Conservation (phyloP, 37 sponge, comb jelly and placozoan species). For the Hexactinellida sp. region DNA sequence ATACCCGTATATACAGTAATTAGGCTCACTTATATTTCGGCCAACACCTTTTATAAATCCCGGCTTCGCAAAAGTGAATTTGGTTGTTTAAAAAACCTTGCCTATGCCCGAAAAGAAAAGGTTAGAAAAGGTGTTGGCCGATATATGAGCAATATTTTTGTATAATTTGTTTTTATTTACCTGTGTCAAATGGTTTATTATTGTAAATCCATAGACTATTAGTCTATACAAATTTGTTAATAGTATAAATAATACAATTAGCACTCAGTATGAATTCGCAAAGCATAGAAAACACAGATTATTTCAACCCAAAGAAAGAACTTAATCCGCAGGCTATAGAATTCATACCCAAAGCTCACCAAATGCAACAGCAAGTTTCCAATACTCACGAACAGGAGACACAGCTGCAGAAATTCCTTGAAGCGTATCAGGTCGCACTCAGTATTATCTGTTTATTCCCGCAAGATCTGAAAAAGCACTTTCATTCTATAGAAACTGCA, state of each 20-base stretch:
- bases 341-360: not conserved
- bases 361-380: not conserved
- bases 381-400: not conserved
- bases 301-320: not conserved
- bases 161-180: too few species aligned
- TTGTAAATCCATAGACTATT: too few species aligned
- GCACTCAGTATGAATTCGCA: not conserved
- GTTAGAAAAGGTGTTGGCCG: too few species aligned
- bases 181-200: too few species aligned
- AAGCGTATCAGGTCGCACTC: not conserved
- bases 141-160: too few species aligned
- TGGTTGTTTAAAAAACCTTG: too few species aligned
- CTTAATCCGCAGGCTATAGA: not conserved
- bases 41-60: too few species aligned
- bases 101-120: too few species aligned
- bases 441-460: not conserved
- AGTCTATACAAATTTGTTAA: not conserved
- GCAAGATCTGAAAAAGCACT: not conserved
- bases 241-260: too few species aligned
- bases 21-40: too few species aligned
- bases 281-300: not conserved
- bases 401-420: not conserved
- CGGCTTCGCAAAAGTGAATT: too few species aligned
- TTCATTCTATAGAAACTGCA: not conserved
- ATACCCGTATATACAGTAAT: too few species aligned